Percentiles rank a stretch among this genome's conserved stretches.
phyloP scores from a whole-genome alignment of 2,113 vertebrate species.

The Odobenus rosmarus region DNA sequence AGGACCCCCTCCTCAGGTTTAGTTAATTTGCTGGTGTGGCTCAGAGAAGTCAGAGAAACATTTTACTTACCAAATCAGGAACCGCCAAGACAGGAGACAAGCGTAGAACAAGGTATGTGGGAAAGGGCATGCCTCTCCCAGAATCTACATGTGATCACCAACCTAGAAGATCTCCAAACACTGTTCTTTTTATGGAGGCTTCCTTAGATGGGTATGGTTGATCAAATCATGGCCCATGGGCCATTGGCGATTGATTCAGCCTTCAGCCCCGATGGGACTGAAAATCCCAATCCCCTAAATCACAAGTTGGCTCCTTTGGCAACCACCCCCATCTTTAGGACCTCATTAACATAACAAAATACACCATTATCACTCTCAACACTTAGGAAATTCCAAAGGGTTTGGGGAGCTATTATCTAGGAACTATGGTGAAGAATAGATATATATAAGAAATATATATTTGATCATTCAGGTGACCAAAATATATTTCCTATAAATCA shows the following conservation, averaged over 20 bases:
- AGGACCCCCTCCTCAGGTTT: neutral
- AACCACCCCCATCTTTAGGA: neutral
- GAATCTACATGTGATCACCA: neutral
- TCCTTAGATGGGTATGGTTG: neutral
- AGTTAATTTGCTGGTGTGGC: neutral
- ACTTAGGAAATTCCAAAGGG: neutral
- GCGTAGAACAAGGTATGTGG: too few relatives aligned
- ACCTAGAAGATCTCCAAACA: neutral
- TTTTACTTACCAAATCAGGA: neutral
- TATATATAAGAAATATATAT: neutral
- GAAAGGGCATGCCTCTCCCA: neutral
- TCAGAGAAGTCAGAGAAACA: neutral
- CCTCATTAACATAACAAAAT: neutral
- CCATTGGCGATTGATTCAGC: neutral
- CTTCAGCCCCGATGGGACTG: neutral
- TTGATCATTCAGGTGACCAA: neutral
- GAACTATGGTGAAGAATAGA: neutral
- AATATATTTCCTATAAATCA: neutral
- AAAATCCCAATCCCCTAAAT: neutral
- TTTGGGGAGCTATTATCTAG: neutral
- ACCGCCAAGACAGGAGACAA: neutral
- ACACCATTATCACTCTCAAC: neutral
- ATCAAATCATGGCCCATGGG: neutral
- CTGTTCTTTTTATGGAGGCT: neutral
- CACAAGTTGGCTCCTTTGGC: neutral